Conservation (phyloP, 2,888 invertebrate species). For the Amblyjoppa fuscipennis region DNA sequence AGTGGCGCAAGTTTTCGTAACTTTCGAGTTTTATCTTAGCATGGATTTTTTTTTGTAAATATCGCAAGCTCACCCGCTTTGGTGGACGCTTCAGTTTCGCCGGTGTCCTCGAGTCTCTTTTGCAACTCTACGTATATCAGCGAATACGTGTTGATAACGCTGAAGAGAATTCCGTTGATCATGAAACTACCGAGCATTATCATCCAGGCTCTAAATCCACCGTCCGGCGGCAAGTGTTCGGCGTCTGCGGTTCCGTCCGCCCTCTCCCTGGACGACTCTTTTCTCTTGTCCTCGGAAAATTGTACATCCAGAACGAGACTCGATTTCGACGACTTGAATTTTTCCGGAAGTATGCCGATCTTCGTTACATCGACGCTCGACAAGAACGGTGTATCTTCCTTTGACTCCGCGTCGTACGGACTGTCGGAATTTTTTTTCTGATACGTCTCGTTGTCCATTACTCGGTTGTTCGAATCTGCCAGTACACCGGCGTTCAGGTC, state of each 20-base stretch:
- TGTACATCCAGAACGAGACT: slow-evolving; percentile 17
- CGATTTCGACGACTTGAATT: slow-evolving; percentile 34
- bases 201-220: slow-evolving; percentile 92
- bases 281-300: slow-evolving; percentile 3
- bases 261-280: slow-evolving; percentile 20
- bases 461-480: slow-evolving; percentile 20
- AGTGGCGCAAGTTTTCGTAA: too few species aligned
- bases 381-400: slow-evolving; percentile 49
- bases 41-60: background rate
- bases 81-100: slow-evolving; percentile 90
- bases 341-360: slow-evolving; percentile 39
- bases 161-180: slow-evolving; percentile 96
- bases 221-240: slow-evolving; percentile 88
- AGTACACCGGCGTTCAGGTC: slow-evolving; percentile 37
- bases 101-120: slow-evolving; percentile 88
- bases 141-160: slow-evolving; percentile 95
- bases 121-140: slow-evolving; percentile 91
- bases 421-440: slow-evolving; percentile 29
- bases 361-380: slow-evolving; percentile 44
- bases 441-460: slow-evolving; percentile 19
- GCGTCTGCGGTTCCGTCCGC: slow-evolving; percentile 14
- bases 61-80: slow-evolving; percentile 91
- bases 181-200: slow-evolving; percentile 94
- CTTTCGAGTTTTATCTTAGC: background rate
- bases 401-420: slow-evolving; percentile 29